These are phyloP conservation scores for Falcaria lacertinaria DNA, from an alignment of 2,888 invertebrate species.

Conservation along the genomic window DNA sequence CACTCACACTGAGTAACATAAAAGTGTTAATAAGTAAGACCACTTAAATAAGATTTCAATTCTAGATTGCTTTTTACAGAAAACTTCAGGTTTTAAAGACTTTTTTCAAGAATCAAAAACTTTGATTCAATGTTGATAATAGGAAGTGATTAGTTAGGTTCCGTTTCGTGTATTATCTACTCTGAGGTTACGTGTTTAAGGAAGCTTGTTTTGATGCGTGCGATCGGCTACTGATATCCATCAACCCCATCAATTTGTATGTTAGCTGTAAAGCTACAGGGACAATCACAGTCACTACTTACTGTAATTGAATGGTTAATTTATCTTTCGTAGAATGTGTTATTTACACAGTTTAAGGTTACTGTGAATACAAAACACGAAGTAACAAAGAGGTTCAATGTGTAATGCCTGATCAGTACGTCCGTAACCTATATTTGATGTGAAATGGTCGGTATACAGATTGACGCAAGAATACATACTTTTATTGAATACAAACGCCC, in stretches of 20 bases:
- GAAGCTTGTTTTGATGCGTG: too few species aligned
- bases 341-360: too few species aligned
- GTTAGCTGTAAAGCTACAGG: neutral
- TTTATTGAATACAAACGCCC: too few species aligned
- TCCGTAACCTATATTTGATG: too few species aligned
- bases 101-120: neutral
- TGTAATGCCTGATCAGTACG: too few species aligned
- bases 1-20: neutral
- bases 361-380: constrained; percentile 8
- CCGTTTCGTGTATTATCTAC: too few species aligned
- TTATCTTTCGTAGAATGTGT: neutral
- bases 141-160: constrained; percentile 1
- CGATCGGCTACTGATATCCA: constrained; percentile 18
- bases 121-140: neutral
- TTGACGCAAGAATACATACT: too few species aligned
- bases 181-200: too few species aligned
- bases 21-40: neutral
- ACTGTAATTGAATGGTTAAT: neutral
- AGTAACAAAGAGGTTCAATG: neutral
- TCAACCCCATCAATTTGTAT: constrained; percentile 3
- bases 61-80: neutral
- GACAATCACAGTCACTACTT: too few species aligned
- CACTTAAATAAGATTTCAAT: neutral
- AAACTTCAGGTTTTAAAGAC: neutral
- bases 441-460: too few species aligned